Conservation (phyloP, 1,140 invertebrate species). For the Halyomorpha halys region DNA sequence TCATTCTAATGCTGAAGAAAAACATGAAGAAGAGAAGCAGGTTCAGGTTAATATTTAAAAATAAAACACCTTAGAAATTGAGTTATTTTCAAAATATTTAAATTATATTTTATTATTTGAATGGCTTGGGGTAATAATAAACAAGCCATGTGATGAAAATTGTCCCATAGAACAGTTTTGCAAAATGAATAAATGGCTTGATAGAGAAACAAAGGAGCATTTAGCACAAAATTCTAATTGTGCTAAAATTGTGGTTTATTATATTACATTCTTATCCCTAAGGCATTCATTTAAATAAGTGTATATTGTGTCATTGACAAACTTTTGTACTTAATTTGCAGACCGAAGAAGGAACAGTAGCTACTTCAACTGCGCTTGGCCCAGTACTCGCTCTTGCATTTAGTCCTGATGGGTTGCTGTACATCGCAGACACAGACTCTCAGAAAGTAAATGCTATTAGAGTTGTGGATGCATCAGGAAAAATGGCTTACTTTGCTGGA, state of each 20-base stretch:
- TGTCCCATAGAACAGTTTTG: too few relatives aligned
- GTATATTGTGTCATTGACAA: neutral
- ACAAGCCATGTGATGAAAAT: too few relatives aligned
- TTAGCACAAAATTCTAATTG: too few relatives aligned
- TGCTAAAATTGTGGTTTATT: too few relatives aligned
- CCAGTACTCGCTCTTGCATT: slow-evolving; percentile 77
- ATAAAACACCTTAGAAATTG: neutral
- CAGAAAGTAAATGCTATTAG: slow-evolving; percentile 80
- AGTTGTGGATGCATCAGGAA: slow-evolving; percentile 67
- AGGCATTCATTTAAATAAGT: neutral
- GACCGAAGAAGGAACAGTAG: slow-evolving; percentile 30
- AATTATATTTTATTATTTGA: neutral
- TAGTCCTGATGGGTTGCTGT: slow-evolving; percentile 83
- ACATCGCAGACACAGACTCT: slow-evolving; percentile 86
- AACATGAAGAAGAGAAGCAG: slow-evolving; percentile 23
- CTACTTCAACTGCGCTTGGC: slow-evolving; percentile 50
- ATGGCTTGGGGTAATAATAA: too few relatives aligned
- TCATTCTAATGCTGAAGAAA: slow-evolving; percentile 37
- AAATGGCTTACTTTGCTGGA: slow-evolving; percentile 72
- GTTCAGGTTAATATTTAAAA: slow-evolving; percentile 15
- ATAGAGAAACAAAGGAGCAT: too few relatives aligned
- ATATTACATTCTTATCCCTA: too few relatives aligned
- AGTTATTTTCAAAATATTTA: neutral
- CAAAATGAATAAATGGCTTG: too few relatives aligned
- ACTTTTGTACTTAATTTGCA: slow-evolving; percentile 12